These are phyloP conservation scores for Ernsta delagoae DNA, from an alignment of 2,888 invertebrate species.

Conservation along the genomic window DNA sequence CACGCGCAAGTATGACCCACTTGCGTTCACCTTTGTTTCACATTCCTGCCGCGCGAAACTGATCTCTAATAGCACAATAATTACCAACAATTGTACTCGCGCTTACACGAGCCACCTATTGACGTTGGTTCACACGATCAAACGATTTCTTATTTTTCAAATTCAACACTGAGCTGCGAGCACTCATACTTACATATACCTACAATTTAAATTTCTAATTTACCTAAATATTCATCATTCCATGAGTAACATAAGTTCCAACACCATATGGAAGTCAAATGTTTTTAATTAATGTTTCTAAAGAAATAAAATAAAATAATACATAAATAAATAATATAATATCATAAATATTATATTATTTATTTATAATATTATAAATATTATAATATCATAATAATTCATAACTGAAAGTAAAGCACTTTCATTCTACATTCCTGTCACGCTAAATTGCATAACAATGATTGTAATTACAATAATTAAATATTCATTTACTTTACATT, in stretches of 20 bases:
- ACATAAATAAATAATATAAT: too few species aligned
- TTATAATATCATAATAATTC: not conserved
- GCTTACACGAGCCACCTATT: slow-evolving; percentile 29
- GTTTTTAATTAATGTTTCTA: not conserved
- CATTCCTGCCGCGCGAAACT: slow-evolving; percentile 57
- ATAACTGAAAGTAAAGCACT: slow-evolving; percentile 48
- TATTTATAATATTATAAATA: too few species aligned
- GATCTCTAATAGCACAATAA: slow-evolving; percentile 55
- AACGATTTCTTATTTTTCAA: slow-evolving; percentile 32
- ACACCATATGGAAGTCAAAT: not conserved
- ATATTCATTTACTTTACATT: not conserved
- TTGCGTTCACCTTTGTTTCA: slow-evolving; percentile 77
- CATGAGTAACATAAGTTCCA: not conserved
- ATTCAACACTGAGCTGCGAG: not conserved
- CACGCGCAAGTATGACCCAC: slow-evolving; percentile 68
- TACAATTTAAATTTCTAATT: not conserved
- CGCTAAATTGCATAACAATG: slow-evolving; percentile 50
- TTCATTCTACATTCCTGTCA: slow-evolving; percentile 64
- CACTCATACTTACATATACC: too few species aligned
- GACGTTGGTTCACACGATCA: slow-evolving; percentile 34
- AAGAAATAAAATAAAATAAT: not conserved
- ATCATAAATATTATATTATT: too few species aligned
- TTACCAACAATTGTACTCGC: slow-evolving; percentile 44
- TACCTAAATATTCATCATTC: not conserved
- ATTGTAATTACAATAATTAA: not conserved